Base-by-base conservation (phyloP, 2,113 vertebrate genomes). In the Apistogramma diplotaenia region DNA sequence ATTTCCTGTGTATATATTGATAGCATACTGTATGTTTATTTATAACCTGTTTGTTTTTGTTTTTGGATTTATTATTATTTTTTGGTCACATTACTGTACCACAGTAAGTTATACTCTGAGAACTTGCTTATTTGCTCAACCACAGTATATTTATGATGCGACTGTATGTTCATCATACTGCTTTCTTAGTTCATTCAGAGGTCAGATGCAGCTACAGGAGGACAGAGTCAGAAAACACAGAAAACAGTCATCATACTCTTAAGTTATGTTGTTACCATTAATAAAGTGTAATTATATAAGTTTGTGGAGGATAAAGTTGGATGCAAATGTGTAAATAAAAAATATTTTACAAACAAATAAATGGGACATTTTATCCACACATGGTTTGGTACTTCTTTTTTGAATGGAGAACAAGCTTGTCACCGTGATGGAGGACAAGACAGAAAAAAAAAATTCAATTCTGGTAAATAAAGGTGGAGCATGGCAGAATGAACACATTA, bases 1-100 rank as follows among this genome's bases (percentile, higher is more conserved):
- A 76, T 90, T 93, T 96, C 91, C 90, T 98, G 91, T 99, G 96
- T 97, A 97, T 97, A 97, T 97, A 96, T 97, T 96, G 96, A 94
- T 89, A 93, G 65, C 90, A 94, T 95, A 93, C 86, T 93, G 87
- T 93, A 90, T 93, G 90, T 93, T 95, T 95, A 95, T 96, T 96
- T 96, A 96, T 96, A 94, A 90, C 88, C 90, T 82, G 85, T 88
- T 89, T 91, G 78, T 89, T 29, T 37, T 65, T 43, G 40, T 11
- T 67, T 77, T 78, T 67, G 10, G 21, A 18, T 67, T 67, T 46
- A 5, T 43, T 25, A 1, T 65, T 65, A 6, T 65, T 78, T 82
- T 85, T 86, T 90, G 83, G 86, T 91, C 87, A 92, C 89, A 93
- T 93, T 91, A 93, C 93, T 93, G 91, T 95, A 93, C 76, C 90